Evolutionary conservation across 1,140 invertebrate genomes (phyloP), one percentile per base, ranked within the genome.

Genomic region (Nephila pilipes): DNA sequence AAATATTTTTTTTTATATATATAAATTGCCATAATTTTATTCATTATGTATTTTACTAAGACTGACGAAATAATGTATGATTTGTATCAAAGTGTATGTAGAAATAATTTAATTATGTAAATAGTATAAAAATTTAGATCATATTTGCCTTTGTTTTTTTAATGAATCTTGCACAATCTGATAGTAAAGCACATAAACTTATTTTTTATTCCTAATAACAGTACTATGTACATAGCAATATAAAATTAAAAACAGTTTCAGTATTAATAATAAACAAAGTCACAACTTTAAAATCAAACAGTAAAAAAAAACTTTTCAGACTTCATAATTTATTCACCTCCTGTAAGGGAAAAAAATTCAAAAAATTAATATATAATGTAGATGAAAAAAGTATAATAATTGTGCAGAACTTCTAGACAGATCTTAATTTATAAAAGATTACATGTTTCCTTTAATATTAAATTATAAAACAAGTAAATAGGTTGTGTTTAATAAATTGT

Each of bases 241-340:
- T 87, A 87, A 87, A 87, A 87, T 87, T 87, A 87, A 87, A 87
- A 87, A 87, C 85, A 87, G 55, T 58, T 58, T 63, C 25, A 60
- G 85, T 87, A 32, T 60, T 60, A 87, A 60, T 60, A 6, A n/a
- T 60, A 60, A 63, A 81, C n/a, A 25, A 55, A 20, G 85, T 54
- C n/a, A 85, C 57, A 87, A 87, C 25, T 32, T 87, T 87, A 87
- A 87, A 87, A 87, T 60, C 85, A 87, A 87, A 60, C 57, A 60
- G 57, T 87, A 87, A 87, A 87, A 87, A 87, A 87, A 54, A n/a
- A 36, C 57, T 36, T 75, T 16, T 46, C 29, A 87, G 55, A 22
- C 57, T 60, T 87, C 85, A 36, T 29, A 60, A 16, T 87, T 58
- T 58, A 65, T 75, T 75, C 69, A 75, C 69, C 32, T 29, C 29